Percentiles rank a stretch among this genome's conserved stretches.
Conservation (phyloP, 2,113 vertebrate species). For the Trematomus loennbergii region DNA sequence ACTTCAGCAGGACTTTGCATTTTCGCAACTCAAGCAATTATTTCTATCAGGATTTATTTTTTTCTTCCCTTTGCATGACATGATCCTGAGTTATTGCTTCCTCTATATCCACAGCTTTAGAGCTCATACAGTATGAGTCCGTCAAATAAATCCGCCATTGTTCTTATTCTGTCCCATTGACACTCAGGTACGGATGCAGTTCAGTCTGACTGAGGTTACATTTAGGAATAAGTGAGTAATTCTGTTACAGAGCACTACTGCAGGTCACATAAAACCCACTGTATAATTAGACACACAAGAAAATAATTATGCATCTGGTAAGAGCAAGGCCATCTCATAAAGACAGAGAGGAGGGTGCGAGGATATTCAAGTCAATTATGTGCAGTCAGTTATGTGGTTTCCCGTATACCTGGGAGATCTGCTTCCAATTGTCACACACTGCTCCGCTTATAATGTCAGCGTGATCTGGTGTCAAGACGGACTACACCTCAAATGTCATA, state of each 20-base stretch:
- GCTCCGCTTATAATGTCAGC: slow-evolving; percentile 44
- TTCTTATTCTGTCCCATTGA: slow-evolving; percentile 52
- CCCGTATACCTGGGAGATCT: slow-evolving; percentile 74
- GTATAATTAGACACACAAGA: slow-evolving; percentile 83
- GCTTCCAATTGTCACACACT: slow-evolving; percentile 57
- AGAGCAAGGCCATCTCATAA: slow-evolving; percentile 72
- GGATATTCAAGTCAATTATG: slow-evolving; percentile 83
- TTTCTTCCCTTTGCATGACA: slow-evolving; percentile 58
- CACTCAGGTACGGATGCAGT: slow-evolving; percentile 54
- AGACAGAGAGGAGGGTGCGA: slow-evolving; percentile 69
- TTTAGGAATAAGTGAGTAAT: slow-evolving; percentile 80
- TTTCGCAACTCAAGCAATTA: slow-evolving; percentile 75
- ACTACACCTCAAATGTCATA: slow-evolving; percentile 58
- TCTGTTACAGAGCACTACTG: slow-evolving; percentile 72
- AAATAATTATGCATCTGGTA: slow-evolving; percentile 83
- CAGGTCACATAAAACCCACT: slow-evolving; percentile 76
- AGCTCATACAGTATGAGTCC: slow-evolving; percentile 18
- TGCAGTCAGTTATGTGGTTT: slow-evolving; percentile 81
- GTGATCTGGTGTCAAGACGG: slow-evolving; percentile 61
- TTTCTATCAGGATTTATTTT: slow-evolving; percentile 55
- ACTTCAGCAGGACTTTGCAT: slow-evolving; percentile 64
- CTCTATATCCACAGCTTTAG: slow-evolving; percentile 66
- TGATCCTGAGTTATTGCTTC: slow-evolving; percentile 78
- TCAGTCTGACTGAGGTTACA: slow-evolving; percentile 45
- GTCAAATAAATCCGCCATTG: slow-evolving; percentile 57